phyloP scores from a whole-genome alignment of 2,113 vertebrate genomes.

The Elaphurus davidianus region DNA sequence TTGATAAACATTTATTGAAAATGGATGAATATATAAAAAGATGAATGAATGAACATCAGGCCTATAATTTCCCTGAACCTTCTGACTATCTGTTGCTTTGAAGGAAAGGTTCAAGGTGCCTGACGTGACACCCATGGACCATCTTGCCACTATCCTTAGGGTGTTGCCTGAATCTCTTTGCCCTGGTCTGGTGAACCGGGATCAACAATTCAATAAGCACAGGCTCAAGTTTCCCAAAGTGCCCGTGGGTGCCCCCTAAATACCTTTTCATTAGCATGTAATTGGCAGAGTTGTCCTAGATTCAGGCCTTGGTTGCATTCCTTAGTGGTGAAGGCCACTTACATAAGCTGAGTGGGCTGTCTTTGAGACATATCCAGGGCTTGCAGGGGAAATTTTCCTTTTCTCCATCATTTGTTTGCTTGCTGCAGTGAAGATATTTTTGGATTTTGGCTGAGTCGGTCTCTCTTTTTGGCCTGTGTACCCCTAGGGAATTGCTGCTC shows the following conservation, averaged over 20 bases:
- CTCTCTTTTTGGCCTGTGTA: background rate
- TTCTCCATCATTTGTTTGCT: background rate
- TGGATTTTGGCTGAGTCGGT: background rate
- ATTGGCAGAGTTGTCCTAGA: background rate
- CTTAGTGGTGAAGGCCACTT: background rate
- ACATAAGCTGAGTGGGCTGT: background rate
- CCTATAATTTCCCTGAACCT: background rate
- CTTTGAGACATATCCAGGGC: background rate
- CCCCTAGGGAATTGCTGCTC: background rate
- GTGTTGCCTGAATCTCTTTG: background rate
- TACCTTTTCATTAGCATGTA: slow-evolving; percentile 30
- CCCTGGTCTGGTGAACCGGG: background rate
- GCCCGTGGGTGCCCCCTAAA: background rate
- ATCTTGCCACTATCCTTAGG: background rate
- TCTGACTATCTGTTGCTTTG: background rate
- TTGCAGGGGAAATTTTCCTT: background rate
- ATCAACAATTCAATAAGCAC: background rate
- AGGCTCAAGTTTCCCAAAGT: background rate
- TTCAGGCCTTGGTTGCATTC: background rate
- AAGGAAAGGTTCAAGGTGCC: background rate
- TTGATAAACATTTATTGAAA: background rate
- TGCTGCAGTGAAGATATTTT: slow-evolving; percentile 25
- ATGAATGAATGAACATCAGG: background rate
- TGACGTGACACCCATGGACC: background rate
- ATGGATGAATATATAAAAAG: background rate